Evolutionary conservation across 2,888 invertebrate genomes (phyloP), one percentile per base, ranked within the genome.

Genomic region (Aporophyla lueneburgensis): DNA sequence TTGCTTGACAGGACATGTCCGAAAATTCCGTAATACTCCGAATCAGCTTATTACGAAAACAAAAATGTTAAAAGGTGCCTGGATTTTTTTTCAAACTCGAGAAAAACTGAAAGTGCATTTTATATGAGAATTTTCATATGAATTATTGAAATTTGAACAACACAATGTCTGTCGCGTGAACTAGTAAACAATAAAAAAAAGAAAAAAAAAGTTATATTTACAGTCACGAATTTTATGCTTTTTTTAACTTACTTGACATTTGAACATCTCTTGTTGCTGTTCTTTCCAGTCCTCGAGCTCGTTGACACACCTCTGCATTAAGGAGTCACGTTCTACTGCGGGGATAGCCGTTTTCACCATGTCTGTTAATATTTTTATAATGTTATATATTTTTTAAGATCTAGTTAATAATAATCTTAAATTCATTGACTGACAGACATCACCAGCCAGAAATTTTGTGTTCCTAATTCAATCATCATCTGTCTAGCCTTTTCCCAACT

Each of bases 221-320:
- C 61, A 33, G 24, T 10, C n/a, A 10, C 10, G 7, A 56, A 2
- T 9, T 33, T 16, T 16, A 6, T 16, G 7, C 0, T 46, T 33
- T 14, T 59, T 0, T 58, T 3, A 19, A 71, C 72, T 63, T 67
- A 97, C 97, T 93, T 97, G 97, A 61, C 93, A 92, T 88, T 97
- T 96, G 88, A 97, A 98, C 12, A 97, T 89, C 79, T 97, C 96
- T 88, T 98, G 97, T 88, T 98, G 97, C 46, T 97, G 96, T 80
- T 97, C 97, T 89, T 98, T 98, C 98, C 98, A 98, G 43, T 97
- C 97, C 89, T 98, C 98, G 2, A 98, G 93, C 80, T 98, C 98
- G 54, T 97, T 96, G 0, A 98, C 97, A 85, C 97, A 97, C 92
- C 97, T 97, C 85, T 95, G 93, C 93, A 96, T 93, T 9, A 96